phyloP scores from a whole-genome alignment of 2,113 vertebrate species.

The Epinephelus moara region DNA sequence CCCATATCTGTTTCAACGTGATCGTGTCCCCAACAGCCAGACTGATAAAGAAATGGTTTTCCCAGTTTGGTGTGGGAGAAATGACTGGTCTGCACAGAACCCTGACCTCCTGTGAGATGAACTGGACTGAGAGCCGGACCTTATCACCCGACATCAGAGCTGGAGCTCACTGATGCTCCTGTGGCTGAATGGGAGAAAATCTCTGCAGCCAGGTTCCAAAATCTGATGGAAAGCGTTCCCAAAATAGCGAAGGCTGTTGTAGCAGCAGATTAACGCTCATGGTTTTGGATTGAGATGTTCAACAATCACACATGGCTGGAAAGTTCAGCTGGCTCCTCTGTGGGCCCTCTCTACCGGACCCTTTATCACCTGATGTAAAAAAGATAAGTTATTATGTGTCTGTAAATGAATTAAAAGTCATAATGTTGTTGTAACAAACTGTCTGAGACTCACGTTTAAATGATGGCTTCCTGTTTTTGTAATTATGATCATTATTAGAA shows the following conservation, averaged over 20 bases:
- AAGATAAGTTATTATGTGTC: too few relatives aligned
- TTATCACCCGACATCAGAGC: background rate
- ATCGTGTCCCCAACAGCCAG: background rate
- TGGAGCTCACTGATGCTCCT: background rate
- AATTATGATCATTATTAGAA: background rate
- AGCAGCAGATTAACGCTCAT: too few relatives aligned
- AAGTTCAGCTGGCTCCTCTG: background rate
- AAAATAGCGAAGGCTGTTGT: background rate
- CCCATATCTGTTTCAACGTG: too few relatives aligned
- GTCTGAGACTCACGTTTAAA: background rate
- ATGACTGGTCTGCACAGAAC: background rate
- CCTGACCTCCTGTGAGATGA: too few relatives aligned
- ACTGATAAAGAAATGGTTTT: background rate
- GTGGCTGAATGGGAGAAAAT: background rate
- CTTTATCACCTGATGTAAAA: too few relatives aligned
- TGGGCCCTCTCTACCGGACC: too few relatives aligned
- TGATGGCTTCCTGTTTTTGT: background rate
- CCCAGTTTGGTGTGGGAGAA: background rate
- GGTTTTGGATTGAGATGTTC: background rate
- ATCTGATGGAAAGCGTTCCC: background rate
- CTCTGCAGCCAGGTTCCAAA: background rate
- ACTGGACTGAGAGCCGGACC: background rate
- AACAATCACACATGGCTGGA: background rate
- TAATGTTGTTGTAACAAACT: too few relatives aligned
- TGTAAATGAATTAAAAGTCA: too few relatives aligned